Evolutionary conservation across 2,113 vertebrate genomes (phyloP).

Genomic region (Semicossyphus pulcher): DNA sequence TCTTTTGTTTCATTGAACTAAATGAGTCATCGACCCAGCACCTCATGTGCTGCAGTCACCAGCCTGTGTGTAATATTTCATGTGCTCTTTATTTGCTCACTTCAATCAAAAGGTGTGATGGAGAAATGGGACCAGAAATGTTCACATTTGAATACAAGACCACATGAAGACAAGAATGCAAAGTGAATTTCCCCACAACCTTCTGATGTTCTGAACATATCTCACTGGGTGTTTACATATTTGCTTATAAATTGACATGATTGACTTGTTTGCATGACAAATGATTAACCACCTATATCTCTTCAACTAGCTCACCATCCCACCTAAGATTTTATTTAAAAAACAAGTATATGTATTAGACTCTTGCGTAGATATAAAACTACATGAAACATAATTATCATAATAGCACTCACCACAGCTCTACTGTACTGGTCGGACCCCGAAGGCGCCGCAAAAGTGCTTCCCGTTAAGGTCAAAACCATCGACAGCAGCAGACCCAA

Average conservation of each 20-base stretch:
- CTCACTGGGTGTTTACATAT: too few species aligned
- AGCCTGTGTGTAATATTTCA: too few species aligned
- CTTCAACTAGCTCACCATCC: too few species aligned
- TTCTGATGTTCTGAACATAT: too few species aligned
- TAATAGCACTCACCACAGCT: conserved; percentile 77
- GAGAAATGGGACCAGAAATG: neutral
- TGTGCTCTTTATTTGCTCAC: neutral
- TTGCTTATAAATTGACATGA: too few species aligned
- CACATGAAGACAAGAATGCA: neutral
- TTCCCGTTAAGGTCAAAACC: conserved; percentile 43
- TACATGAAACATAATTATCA: neutral
- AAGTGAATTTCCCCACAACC: neutral
- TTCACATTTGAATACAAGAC: neutral
- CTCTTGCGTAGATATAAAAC: too few species aligned
- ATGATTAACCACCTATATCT: too few species aligned
- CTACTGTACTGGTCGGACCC: conserved; percentile 70
- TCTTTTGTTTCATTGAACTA: too few species aligned
- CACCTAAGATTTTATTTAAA: too few species aligned
- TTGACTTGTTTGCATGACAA: too few species aligned
- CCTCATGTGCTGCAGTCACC: neutral
- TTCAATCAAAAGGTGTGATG: too few species aligned
- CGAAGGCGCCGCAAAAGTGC: conserved; percentile 19
- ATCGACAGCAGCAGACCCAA: conserved; percentile 44
- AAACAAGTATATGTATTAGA: too few species aligned
- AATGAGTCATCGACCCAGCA: neutral